These are phyloP conservation scores for Hippasteria phrygiana DNA, from an alignment of 53 echinoderm and acorn worm genomes.

Conservation along the genomic window DNA sequence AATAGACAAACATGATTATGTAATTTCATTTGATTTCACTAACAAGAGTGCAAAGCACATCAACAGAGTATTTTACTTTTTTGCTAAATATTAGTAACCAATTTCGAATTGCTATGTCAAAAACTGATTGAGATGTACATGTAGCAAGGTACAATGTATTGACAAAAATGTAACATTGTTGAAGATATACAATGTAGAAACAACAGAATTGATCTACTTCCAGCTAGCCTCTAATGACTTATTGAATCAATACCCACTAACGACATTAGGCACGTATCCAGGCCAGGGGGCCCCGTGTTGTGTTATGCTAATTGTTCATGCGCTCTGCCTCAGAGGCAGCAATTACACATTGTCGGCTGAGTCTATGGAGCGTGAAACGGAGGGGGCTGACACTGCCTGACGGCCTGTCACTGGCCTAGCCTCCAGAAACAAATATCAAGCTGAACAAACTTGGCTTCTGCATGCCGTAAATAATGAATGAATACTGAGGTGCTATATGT, in stretches of 20 bases:
- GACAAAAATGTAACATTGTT: no score
- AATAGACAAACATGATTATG: not conserved
- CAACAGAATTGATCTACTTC: not conserved
- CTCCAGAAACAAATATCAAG: constrained; percentile 46
- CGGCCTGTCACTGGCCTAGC: not conserved
- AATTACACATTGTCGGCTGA: constrained; percentile 51
- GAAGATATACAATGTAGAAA: no score
- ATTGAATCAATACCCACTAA: constrained; percentile 45
- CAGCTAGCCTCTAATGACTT: constrained; percentile 8
- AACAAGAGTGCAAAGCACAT: no score
- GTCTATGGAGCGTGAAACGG: constrained; percentile 29
- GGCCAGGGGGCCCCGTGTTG: constrained; percentile 20
- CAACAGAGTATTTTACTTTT: no score
- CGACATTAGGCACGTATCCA: constrained; percentile 19
- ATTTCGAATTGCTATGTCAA: no score
- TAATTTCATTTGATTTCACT: no score
- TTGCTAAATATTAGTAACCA: no score
- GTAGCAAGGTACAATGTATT: no score
- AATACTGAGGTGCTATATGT: not conserved
- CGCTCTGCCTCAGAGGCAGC: constrained; percentile 36
- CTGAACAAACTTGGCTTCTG: constrained; percentile 46
- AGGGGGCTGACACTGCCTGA: not conserved
- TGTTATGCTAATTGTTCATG: constrained; percentile 45
- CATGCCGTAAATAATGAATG: constrained; percentile 15
- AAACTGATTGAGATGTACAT: no score